Base-by-base conservation (phyloP, 1,140 invertebrate species). In the Palaemon carinicauda region DNA sequence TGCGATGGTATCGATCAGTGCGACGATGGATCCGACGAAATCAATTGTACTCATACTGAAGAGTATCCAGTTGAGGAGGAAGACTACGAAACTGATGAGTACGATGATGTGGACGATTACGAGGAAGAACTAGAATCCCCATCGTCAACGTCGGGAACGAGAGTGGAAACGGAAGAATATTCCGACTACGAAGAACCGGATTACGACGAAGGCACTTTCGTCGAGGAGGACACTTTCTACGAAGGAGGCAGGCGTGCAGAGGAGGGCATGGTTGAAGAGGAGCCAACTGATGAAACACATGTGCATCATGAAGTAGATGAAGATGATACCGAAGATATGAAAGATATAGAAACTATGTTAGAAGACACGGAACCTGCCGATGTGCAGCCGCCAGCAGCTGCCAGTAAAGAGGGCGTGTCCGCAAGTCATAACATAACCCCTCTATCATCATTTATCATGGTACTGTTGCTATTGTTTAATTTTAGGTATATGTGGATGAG, bases 21-120 rank as follows among this genome's bases (percentile, higher is more conserved):
- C 52, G 31, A 19, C 21, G 88, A 89, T 80, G 81, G 53, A 31
- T 85, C 85, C 10, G 88, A 89, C 60, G 88, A 89, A 71, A 69
- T 60, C 33, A 75, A 89, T 74, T 89, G 88, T 69, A 53, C 60
- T 24, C 50, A 73, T 60, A 21, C 31, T 24, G 80, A 82, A n/a
- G 41, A 73, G 24, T 71, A 74, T 71, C 1, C 41, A 1, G 24
- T 74, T 51, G 21, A 33, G 31, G 29, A 74, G 33, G 14, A 82
- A 15, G 80, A 74, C 0, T 9, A 74, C 31, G 24, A 41, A n/a
- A n/a, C n/a, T n/a, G n/a, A n/a, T n/a, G n/a, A n/a, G n/a, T n/a
- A n/a, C 7, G 12, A 33, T 74, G 24, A 74, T 29, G n/a, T 74
- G 3, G 41, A 82, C 14, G 65, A 71, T 4, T 31, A 71, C 4